These are phyloP conservation scores for Nyctalus aviator DNA, from an alignment of 2,797 vertebrate genomes.

Conservation along the genomic window DNA sequence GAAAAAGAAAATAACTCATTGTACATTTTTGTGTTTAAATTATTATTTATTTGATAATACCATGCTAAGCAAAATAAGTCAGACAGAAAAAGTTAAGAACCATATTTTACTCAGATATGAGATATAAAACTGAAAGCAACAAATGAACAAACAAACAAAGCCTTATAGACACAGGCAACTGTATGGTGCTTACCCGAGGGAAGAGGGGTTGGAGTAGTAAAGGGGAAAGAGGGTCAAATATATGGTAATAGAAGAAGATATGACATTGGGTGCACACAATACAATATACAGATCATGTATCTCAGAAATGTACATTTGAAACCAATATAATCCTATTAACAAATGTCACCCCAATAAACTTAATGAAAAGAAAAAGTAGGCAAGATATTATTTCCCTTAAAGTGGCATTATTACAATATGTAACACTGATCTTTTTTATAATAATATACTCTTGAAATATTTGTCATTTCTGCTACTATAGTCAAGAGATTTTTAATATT, in stretches of 20 bases:
- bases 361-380: background rate
- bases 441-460: background rate
- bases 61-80: background rate
- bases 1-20: background rate
- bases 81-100: background rate
- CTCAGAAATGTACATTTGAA: background rate
- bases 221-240: background rate
- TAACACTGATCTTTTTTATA: background rate
- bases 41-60: background rate
- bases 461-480: background rate
- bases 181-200: background rate
- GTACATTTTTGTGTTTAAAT: background rate
- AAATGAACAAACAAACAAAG: background rate
- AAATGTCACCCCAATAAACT: background rate
- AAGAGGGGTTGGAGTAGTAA: background rate
- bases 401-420: background rate
- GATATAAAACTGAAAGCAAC: background rate
- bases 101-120: background rate
- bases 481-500: background rate
- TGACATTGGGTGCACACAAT: background rate
- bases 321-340: background rate
- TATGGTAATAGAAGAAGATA: background rate
- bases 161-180: background rate
- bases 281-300: background rate
- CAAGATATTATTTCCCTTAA: background rate